A percentile compares a stretch with the other conserved stretches of the same genome.
Conservation (phyloP, 2,888 invertebrate genomes). For the Eilema caniola region DNA sequence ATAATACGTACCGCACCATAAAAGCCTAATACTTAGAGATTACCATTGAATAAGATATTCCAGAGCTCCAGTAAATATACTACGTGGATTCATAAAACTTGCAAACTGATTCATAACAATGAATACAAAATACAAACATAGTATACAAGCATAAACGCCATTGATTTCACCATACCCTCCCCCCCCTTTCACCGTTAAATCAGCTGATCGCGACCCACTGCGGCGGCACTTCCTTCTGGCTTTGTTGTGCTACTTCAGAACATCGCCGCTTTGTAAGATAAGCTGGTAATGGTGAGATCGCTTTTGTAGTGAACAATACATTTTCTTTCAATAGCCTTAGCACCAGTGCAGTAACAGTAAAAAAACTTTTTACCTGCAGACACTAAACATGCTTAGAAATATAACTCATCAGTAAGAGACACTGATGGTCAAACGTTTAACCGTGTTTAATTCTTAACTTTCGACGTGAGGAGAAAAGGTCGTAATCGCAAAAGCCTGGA, state of each 20-base stretch:
- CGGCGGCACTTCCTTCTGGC: conserved; percentile 23
- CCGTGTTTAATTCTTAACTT: neutral
- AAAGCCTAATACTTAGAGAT: neutral
- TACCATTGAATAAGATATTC: neutral
- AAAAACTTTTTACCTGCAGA: conserved; percentile 5
- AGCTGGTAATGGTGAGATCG: conserved; percentile 5
- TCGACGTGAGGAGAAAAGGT: neutral
- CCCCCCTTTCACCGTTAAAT: conserved; percentile 26
- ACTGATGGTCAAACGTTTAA: neutral
- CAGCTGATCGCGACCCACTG: conserved; percentile 54
- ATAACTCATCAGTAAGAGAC: neutral
- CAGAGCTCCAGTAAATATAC: neutral
- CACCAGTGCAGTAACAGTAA: neutral
- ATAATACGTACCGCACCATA: neutral
- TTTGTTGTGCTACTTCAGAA: conserved; percentile 28
- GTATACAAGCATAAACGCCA: conserved; percentile 21
- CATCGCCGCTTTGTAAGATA: conserved; percentile 9
- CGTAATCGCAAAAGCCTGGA: conserved; percentile 21
- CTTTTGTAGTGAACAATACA: conserved; percentile 10
- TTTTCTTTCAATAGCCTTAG: conserved; percentile 5
- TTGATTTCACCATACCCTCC: conserved; percentile 21
- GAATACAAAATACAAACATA: conserved; percentile 4
- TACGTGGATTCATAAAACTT: neutral
- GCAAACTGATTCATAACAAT: conserved; percentile 9
- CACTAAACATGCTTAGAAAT: neutral